Conservation (phyloP, 2,113 vertebrate genomes). For the Aix galericulata region DNA sequence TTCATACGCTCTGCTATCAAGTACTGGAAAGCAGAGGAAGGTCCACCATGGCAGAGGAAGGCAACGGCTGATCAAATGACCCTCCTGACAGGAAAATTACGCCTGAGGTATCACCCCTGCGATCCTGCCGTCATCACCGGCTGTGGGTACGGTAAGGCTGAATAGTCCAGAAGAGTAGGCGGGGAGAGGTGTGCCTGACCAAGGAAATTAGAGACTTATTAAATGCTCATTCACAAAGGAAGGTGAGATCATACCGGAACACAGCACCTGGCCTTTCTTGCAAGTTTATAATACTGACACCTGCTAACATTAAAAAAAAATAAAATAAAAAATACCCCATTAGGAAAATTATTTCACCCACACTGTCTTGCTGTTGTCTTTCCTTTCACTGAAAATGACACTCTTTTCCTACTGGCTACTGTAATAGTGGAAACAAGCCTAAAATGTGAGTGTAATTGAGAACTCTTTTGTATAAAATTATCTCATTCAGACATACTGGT, state of each 20-base stretch:
- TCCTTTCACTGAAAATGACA: background rate
- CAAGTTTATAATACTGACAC: background rate
- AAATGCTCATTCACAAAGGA: background rate
- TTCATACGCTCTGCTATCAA: background rate
- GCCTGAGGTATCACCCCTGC: fast-evolving
- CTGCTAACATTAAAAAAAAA: background rate
- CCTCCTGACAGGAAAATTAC: background rate
- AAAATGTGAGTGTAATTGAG: conserved; percentile 43
- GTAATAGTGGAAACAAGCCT: conserved; percentile 1
- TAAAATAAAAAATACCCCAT: background rate
- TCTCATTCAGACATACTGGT: conserved; percentile 28
- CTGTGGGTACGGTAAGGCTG: background rate
- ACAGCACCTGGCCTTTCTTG: background rate
- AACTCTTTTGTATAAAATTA: conserved; percentile 52
- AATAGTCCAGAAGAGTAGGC: background rate
- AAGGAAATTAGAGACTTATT: background rate
- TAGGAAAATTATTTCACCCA: background rate
- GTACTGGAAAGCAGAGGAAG: background rate
- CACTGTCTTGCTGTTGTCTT: background rate
- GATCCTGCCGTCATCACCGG: fast-evolving
- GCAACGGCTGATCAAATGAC: background rate
- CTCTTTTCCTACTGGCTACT: conserved; percentile 20
- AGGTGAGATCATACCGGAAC: background rate
- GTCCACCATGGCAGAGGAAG: background rate
- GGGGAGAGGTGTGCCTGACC: background rate